These are phyloP conservation scores for Brachionus paranguensis DNA, from an alignment of 1,140 invertebrate species.

Conservation along the genomic window DNA sequence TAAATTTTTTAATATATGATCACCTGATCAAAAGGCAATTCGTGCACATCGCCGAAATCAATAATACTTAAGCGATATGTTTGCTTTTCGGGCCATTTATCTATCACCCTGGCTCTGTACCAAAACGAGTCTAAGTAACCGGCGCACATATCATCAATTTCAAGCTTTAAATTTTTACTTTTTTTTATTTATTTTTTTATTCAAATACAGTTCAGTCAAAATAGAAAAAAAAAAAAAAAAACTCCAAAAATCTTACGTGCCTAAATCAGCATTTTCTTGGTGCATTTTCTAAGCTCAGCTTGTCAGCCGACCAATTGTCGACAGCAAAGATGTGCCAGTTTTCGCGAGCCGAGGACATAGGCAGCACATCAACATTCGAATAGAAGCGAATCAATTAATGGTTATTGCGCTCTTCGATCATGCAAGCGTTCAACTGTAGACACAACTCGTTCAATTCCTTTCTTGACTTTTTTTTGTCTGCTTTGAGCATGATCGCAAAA, in stretches of 20 bases:
- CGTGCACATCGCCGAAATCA: slow-evolving; percentile 26
- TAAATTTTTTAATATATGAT: too few species aligned
- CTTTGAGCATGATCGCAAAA: not conserved
- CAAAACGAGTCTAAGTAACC: not conserved
- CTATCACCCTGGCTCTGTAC: not conserved
- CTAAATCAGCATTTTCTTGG: slow-evolving; percentile 13
- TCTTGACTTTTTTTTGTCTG: not conserved
- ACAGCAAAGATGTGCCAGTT: not conserved
- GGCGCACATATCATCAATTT: slow-evolving; percentile 23
- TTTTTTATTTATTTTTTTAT: not conserved
- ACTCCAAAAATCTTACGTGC: not conserved
- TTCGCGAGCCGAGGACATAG: not conserved
- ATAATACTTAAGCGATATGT: slow-evolving; percentile 7
- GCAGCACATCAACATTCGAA: not conserved
- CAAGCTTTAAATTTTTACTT: not conserved
- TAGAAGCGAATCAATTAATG: not conserved
- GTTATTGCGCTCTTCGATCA: not conserved
- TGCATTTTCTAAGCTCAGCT: not conserved
- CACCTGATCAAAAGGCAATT: slow-evolving; percentile 5
- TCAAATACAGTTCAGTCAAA: not conserved
- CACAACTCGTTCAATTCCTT: not conserved
- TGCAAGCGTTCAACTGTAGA: not conserved
- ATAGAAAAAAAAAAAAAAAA: not conserved
- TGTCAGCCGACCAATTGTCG: not conserved
- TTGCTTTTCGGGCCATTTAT: slow-evolving; percentile 12